phyloP scores from a whole-genome alignment of 2,113 vertebrate species.

The Erythrolamprus reginae region DNA sequence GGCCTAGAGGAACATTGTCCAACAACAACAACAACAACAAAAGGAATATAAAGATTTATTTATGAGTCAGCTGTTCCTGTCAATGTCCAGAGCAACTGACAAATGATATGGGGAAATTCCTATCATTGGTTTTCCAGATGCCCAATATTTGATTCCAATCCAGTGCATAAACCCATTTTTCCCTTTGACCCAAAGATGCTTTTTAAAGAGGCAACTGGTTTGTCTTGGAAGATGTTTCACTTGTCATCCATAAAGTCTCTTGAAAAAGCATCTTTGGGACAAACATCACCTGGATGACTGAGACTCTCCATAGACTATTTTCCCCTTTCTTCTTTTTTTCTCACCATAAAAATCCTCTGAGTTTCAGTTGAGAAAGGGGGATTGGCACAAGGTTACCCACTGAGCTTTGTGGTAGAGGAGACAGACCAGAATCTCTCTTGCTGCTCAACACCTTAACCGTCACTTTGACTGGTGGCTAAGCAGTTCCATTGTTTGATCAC shows the following conservation, averaged over 20 bases:
- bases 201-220: too few species aligned
- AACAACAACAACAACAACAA: too few species aligned
- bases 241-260: too few species aligned
- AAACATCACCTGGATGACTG: too few species aligned
- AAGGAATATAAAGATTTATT: neutral
- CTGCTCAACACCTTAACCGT: neutral
- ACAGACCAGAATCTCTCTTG: neutral
- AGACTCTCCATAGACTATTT: neutral
- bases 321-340: neutral
- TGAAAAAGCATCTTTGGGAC: too few species aligned
- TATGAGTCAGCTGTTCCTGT: neutral
- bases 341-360: neutral
- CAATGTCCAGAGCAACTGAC: neutral
- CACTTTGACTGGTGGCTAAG: neutral
- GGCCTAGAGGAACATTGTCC: too few species aligned
- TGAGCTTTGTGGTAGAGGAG: neutral
- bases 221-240: too few species aligned
- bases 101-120: neutral
- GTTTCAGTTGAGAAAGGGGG: neutral
- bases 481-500: neutral
- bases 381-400: neutral
- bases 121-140: neutral
- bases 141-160: neutral
- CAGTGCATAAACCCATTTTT: neutral
- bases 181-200: neutral